Conservation (phyloP, 2,113 vertebrate species). For the Mormyrus lacerda region DNA sequence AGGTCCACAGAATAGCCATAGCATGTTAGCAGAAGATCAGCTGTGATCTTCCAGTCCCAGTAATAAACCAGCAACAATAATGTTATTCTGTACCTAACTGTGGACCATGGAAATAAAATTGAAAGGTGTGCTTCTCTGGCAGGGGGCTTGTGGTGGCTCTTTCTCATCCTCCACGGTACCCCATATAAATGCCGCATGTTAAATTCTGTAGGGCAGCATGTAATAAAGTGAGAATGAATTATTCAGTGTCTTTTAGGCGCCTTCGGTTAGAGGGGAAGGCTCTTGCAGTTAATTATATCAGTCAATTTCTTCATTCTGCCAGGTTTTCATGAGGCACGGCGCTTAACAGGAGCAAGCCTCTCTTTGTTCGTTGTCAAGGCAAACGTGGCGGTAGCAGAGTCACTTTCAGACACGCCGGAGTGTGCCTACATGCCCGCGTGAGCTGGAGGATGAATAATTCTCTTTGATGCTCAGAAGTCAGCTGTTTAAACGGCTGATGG, state of each 20-base stretch:
- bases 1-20: background rate
- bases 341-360: background rate
- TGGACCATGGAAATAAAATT: background rate
- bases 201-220: slow-evolving; percentile 32
- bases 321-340: slow-evolving; percentile 19
- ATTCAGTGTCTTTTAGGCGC: slow-evolving; percentile 35
- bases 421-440: background rate
- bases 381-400: background rate
- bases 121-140: background rate
- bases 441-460: slow-evolving; percentile 12
- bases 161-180: slow-evolving; percentile 1
- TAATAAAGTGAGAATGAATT: slow-evolving; percentile 43
- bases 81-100: background rate
- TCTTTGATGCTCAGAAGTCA: background rate
- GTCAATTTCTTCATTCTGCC: slow-evolving; percentile 31
- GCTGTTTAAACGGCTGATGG: slow-evolving; percentile 3
- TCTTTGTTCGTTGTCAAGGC: background rate
- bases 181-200: slow-evolving; percentile 29
- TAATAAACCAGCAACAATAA: background rate
- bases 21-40: background rate
- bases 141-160: background rate
- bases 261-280: slow-evolving; percentile 34
- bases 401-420: background rate
- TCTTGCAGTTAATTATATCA: slow-evolving; percentile 30
- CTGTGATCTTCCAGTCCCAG: background rate